Evolutionary conservation across 2,888 invertebrate genomes (phyloP).

Genomic region (Melitaea athalia): DNA sequence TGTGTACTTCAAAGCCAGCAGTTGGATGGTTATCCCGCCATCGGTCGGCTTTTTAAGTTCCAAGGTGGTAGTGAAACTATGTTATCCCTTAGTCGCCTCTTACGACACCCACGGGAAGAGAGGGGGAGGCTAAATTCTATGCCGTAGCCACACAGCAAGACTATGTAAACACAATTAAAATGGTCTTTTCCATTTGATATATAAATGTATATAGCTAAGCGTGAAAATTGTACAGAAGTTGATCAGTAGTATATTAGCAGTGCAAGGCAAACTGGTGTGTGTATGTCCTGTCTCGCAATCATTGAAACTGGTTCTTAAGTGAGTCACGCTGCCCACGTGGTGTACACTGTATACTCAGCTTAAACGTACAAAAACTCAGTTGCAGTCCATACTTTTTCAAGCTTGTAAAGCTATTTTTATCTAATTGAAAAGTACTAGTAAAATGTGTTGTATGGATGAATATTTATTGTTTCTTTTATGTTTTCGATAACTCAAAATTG

Average conservation of each 20-base stretch:
- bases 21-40: no score
- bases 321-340: constrained; percentile 39
- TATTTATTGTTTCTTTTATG: no score
- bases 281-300: constrained; percentile 22
- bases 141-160: no score
- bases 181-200: no score
- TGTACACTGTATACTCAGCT: constrained; percentile 27
- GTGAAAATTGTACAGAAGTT: constrained; percentile 13
- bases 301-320: constrained; percentile 31
- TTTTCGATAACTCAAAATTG: no score
- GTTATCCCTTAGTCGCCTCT: no score
- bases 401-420: neutral
- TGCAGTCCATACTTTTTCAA: neutral
- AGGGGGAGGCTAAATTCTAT: no score
- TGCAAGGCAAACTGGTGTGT: constrained; percentile 30
- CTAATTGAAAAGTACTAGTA: neutral
- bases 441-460: neutral
- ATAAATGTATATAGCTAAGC: neutral
- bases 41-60: no score
- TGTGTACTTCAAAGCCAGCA: no score
- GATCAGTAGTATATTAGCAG: constrained; percentile 8
- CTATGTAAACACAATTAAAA: no score
- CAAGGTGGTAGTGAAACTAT: no score
- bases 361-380: constrained; percentile 20
- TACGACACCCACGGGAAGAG: no score